Percentiles rank a stretch among this genome's conserved stretches.
phyloP scores from a whole-genome alignment of 2,888 invertebrate genomes.

The Netelia inedita region DNA sequence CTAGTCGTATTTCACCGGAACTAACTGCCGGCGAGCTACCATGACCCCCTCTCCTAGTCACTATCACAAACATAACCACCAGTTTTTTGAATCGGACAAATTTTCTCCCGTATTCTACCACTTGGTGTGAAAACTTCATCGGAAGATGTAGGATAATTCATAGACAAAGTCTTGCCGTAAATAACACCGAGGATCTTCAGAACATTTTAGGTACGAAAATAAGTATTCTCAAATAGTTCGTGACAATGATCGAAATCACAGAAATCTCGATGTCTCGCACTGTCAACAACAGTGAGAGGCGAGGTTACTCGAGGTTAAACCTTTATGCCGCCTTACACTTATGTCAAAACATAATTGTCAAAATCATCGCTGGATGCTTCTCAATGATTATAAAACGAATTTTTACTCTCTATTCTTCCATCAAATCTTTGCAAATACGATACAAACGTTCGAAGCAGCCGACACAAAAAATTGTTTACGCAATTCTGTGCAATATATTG shows the following conservation, averaged over 20 bases:
- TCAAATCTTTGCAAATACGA: neutral
- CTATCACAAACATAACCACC: neutral
- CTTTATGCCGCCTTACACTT: neutral
- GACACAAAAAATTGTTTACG: neutral
- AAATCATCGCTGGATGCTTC: neutral
- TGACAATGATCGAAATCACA: neutral
- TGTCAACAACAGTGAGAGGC: neutral
- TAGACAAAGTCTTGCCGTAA: neutral
- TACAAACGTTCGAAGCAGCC: neutral
- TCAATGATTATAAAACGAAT: neutral
- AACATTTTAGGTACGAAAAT: neutral
- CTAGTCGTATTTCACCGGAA: too few relatives aligned
- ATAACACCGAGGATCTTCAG: neutral
- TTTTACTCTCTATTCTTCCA: neutral
- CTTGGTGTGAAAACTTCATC: slow-evolving; percentile 9
- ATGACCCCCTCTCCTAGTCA: too few relatives aligned
- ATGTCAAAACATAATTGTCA: neutral
- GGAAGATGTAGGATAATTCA: slow-evolving; percentile 35
- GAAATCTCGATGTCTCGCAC: neutral
- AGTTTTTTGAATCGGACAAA: slow-evolving; percentile 40
- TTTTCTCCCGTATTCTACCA: slow-evolving; percentile 15
- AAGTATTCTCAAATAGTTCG: neutral
- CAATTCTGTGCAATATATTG: slow-evolving; percentile 36
- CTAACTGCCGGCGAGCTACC: too few relatives aligned
- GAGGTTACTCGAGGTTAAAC: neutral